Base-by-base conservation (phyloP, 2,888 invertebrate species). In the Cantharis lateralis region DNA sequence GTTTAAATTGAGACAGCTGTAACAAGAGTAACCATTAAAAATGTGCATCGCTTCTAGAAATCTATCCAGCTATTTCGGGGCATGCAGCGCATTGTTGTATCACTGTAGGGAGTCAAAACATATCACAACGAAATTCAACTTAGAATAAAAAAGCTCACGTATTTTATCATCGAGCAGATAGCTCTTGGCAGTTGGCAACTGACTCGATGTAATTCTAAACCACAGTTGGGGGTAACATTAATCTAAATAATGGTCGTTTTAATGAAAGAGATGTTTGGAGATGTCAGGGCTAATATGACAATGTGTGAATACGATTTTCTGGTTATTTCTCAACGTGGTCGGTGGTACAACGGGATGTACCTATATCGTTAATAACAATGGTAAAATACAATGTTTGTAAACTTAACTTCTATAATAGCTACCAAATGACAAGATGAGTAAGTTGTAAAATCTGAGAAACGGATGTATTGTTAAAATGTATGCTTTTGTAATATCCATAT, bases 221-320 rank as follows among this genome's bases (percentile, higher is more conserved):
- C 87, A 83, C 87, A 86, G 86, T 85, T 83, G 87, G 88, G 87
- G 87, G 86, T 82, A 86, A 87, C 88, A 88, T 89, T 88, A 88
- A 88, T 88, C 88, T 88, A 87, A 87, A 88, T 88, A 88, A 88
- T 88, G 88, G 87, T 85, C 83, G 84, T 85, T 86, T 86, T 86
- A 87, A 88, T 87, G 87, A 88, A 88, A 88, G 88, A 88, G 87
- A 88, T 88, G 88, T 88, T 88, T 87, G 87, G 86, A 87, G 85
- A 87, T 88, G 88, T 88, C 88, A 87, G 86, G 84, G 85, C 88
- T 88, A 88, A 88, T 88, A 87, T 86, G 88, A 89, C 88, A 88
- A 88, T 88, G 88, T 89, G 89, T 88, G 88, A 88, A 88, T 87
- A 83, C 87, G 85, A 86, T 88, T 88, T 87, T 87, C 87, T 87